Base-by-base conservation (phyloP, 1,140 invertebrate genomes). In the Myzus persicae region DNA sequence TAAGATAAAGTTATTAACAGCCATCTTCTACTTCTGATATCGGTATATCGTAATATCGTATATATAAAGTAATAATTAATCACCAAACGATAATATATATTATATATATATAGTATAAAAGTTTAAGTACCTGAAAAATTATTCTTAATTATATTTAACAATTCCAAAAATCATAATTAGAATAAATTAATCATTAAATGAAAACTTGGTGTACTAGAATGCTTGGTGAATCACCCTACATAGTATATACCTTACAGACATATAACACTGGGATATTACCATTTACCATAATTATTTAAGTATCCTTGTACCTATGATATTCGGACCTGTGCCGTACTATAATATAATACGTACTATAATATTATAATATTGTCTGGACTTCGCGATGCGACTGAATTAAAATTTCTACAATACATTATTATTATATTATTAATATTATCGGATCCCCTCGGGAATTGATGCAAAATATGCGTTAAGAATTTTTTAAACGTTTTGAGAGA, bases 391-490 rank as follows among this genome's bases (percentile, higher is more conserved):
- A 76, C 14, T 76, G 4, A n/a, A 76, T 7, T 67, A n/a, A n/a
- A 67, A n/a, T n/a, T 36, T 76, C 14, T 76, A 4, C 11, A 40
- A 84, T 22, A 40, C 22, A 36, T 38, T 82, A 82, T 82, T 82
- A 40, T 84, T 40, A 84, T 40, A 82, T 82, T 82, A 82, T 8
- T 84, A 84, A 40, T 84, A 40, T 26, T 24, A 40, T 40, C 38
- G 3, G 9, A 84, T 8, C 85, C 85, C n/a, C 42, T 22, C 18
- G n/a, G 44, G 87, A 48, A 89, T 38, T 22, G 18, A 89, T 89
- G 46, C 87, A 38, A 89, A 89, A 89, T 51, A 51, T 89, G 46
- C 87, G 46, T 89, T 5, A 89, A 89, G 44, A 89, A 89, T 89
- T 51, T 89, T 51, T 89, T 89, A 89, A 89, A 89, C n/a, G 87